Base-by-base conservation (phyloP, 2,113 vertebrate species). In the Gasterosteus aculeatus region DNA sequence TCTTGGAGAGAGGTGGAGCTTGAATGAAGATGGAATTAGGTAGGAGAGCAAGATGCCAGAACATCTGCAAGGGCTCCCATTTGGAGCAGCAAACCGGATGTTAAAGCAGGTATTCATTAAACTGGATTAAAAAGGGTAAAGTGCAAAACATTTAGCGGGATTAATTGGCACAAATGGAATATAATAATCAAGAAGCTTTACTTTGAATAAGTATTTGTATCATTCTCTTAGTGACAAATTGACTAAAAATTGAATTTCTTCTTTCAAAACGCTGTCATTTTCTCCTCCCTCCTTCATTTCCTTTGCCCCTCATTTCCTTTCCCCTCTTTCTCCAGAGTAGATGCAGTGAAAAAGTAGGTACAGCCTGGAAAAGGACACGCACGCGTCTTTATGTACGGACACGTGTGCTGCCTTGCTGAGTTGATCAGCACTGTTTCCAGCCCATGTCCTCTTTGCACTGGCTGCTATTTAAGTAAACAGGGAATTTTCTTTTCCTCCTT, bases 381-480 rank as follows among this genome's bases (percentile, higher is more conserved):
- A 10, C 11, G 22, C 1, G 46, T 78, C 26, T 51, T 10, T 51
- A 26, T 42, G 29, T 10, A 31, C 56, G 59, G 10, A 15, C 35
- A 69, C 53, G 75, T 70, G 49, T 62, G 29, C 63, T 59, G 29
- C 61, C 58, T 72, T 44, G 22, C 62, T 10, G 29, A 69, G 41
- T 70, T 72, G 51, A 39, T 65, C 57, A 47, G 59, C 69, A 65
- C 33, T 26, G 22, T 58, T 31, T 71, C 67, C 26, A 60, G 64
- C 62, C 33, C 49, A 69, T 54, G 65, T 57, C 58, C 59, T 67
- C 49, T 26, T 26, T 53, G 61, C 57, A 79, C 33, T 44, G 35
- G 51, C 61, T 75, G 70, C 64, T 69, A 35, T 81, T 68, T 75
- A 61, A 65, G 64, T 76, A 81, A 91, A 85, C 69, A 66, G 64